Percentiles rank a stretch among this genome's conserved stretches.
phyloP scores from a whole-genome alignment of 2,113 vertebrate species.

The Nestor notabilis region DNA sequence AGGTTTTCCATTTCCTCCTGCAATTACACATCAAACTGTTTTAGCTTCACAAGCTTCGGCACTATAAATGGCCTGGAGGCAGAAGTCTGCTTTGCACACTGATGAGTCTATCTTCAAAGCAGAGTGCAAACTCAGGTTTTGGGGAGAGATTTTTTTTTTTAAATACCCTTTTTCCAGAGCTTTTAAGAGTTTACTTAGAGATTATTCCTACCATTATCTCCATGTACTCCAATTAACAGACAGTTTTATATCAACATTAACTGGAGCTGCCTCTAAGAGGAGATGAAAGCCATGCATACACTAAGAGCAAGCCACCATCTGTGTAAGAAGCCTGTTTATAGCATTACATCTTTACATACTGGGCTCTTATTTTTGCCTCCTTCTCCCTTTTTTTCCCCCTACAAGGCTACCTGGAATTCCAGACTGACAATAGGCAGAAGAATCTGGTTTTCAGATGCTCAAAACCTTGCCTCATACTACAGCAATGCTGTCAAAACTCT shows the following conservation, averaged over 20 bases:
- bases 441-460: background rate
- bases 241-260: constrained; percentile 38
- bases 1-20: constrained; percentile 81
- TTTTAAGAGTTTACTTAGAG: constrained; percentile 38
- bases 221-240: constrained; percentile 54
- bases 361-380: background rate
- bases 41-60: constrained; percentile 76
- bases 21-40: constrained; percentile 84
- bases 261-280: background rate
- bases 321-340: background rate
- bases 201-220: constrained; percentile 33
- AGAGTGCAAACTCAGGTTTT: constrained; percentile 53
- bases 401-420: background rate
- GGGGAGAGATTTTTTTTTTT: constrained; percentile 35
- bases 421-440: background rate
- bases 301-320: background rate
- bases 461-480: background rate
- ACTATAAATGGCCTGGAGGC: constrained; percentile 78
- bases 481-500: fast-evolving
- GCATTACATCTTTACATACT: background rate
- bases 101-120: constrained; percentile 74
- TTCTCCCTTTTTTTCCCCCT: background rate
- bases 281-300: background rate
- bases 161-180: constrained; percentile 41
- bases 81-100: constrained; percentile 70